phyloP scores from a whole-genome alignment of 2,888 invertebrate species.

The Tachina grossa region DNA sequence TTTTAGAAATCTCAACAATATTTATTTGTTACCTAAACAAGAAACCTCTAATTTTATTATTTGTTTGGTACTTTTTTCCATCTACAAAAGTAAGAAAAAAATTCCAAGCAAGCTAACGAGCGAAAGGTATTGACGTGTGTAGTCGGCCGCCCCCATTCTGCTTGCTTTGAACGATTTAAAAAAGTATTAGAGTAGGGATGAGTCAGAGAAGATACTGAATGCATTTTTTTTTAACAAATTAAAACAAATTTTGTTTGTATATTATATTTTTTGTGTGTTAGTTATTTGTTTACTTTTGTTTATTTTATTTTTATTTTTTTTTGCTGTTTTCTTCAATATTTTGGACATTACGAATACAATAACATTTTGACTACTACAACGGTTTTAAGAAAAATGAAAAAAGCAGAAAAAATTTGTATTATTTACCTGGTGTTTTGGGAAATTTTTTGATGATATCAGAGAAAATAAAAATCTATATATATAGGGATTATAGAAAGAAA shows the following conservation, averaged over 20 bases:
- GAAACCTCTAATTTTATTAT: not conserved
- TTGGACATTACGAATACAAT: not conserved
- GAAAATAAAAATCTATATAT: not conserved
- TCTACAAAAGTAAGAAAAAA: not conserved
- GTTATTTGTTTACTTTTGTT: constrained; percentile 40
- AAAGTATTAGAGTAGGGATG: not conserved
- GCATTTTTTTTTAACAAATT: constrained; percentile 1
- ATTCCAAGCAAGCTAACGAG: not conserved
- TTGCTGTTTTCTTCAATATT: constrained; percentile 10
- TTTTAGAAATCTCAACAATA: not conserved
- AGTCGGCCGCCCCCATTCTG: constrained; percentile 19
- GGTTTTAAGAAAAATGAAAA: constrained; percentile 4
- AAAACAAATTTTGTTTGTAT: constrained; percentile 49
- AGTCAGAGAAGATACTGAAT: not conserved
- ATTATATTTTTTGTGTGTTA: not conserved
- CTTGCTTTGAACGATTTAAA: not conserved
- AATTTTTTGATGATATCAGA: not conserved
- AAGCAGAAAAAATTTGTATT: not conserved
- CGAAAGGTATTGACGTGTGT: constrained; percentile 1
- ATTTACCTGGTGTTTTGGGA: constrained; percentile 8
- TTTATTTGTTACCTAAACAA: not conserved
- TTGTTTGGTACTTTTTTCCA: not conserved
- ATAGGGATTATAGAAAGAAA: too few species aligned
- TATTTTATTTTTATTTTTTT: not conserved
- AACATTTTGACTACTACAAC: not conserved